Conservation (phyloP, 2,888 invertebrate species). For the Sialis lutaria region DNA sequence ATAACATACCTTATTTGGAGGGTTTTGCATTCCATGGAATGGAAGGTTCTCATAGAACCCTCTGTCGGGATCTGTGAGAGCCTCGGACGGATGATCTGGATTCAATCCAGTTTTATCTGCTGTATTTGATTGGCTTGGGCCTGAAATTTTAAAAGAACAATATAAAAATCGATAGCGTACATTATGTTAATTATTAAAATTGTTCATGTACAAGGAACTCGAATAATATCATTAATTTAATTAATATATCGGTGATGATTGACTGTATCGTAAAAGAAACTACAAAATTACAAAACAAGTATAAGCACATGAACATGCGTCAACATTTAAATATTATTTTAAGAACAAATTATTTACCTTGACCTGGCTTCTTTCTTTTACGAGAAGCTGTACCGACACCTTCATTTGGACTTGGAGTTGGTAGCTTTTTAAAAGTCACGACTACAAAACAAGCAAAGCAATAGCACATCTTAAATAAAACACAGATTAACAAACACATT, state of each 20-base stretch:
- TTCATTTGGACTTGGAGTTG: constrained; percentile 16
- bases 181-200: no score
- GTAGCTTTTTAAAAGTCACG: constrained; percentile 67
- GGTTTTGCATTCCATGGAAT: constrained; percentile 86
- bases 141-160: constrained; percentile 19
- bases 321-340: not conserved
- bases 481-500: constrained; percentile 17
- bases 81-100: constrained; percentile 33
- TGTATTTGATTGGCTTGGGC: constrained; percentile 30
- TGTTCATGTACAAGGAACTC: no score
- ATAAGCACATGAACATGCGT: no score
- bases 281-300: no score
- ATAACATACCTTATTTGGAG: constrained; percentile 71
- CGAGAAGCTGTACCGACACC: constrained; percentile 27
- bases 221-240: no score
- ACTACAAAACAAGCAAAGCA: constrained; percentile 35
- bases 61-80: constrained; percentile 61
- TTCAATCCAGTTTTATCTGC: constrained; percentile 31
- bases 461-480: constrained; percentile 1
- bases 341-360: constrained; percentile 27
- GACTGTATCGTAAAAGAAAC: no score
- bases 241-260: no score
- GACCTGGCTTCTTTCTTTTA: constrained; percentile 61
- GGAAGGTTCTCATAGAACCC: constrained; percentile 89
- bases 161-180: no score